Evolutionary conservation across 2,888 invertebrate genomes (phyloP).

Genomic region (Drosophila helvetica): DNA sequence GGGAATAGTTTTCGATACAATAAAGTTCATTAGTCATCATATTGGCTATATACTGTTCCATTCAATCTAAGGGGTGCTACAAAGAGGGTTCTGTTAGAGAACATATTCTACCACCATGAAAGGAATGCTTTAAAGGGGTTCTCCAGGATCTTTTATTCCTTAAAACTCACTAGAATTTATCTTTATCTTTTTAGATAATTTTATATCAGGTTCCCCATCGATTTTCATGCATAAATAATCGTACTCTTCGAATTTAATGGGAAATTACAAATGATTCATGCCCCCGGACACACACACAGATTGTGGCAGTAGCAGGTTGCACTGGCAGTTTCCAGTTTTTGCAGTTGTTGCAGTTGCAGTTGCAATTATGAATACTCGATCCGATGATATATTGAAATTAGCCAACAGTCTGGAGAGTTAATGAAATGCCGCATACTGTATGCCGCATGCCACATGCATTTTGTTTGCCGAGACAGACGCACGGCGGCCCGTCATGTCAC

Average conservation of each 20-base stretch:
- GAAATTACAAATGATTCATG: too few relatives aligned
- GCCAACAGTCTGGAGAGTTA: constrained; percentile 21
- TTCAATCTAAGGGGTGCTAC: too few relatives aligned
- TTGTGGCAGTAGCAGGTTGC: too few relatives aligned
- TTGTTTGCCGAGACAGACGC: constrained; percentile 43
- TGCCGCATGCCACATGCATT: constrained; percentile 39
- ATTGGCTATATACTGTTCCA: too few relatives aligned
- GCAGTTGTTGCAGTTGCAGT: constrained; percentile 4
- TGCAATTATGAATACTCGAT: constrained; percentile 2
- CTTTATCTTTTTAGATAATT: not conserved
- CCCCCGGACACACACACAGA: too few relatives aligned
- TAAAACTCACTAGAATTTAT: not conserved
- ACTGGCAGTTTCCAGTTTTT: too few relatives aligned
- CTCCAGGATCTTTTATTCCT: too few relatives aligned
- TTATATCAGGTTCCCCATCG: not conserved
- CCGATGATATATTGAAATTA: constrained; percentile 6
- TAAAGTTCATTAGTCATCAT: too few relatives aligned
- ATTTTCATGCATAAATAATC: not conserved
- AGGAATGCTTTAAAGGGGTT: too few relatives aligned
- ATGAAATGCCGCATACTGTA: constrained; percentile 46
- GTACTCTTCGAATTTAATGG: not conserved
- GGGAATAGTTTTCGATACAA: too few relatives aligned
- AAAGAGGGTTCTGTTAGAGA: too few relatives aligned
- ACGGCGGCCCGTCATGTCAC: constrained; percentile 43
- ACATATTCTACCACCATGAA: too few relatives aligned